Base-by-base conservation (phyloP, 1,140 invertebrate genomes). In the Epicauta chinensis region DNA sequence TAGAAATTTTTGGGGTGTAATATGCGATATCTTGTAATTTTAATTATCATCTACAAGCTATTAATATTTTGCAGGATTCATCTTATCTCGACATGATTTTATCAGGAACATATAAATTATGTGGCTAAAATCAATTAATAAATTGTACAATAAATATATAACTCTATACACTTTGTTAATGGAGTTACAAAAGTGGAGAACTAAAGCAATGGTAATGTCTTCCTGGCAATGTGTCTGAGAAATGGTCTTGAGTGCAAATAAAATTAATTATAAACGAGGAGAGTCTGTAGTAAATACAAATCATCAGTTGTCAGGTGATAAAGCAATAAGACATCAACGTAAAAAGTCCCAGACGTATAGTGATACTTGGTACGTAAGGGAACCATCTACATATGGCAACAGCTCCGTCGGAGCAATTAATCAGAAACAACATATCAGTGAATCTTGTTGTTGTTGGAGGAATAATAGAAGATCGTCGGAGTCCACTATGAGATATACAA, bases 351-450 rank as follows among this genome's bases (percentile, higher is more conserved):
- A 58, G 37, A 51, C 55, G 55, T 58, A 58, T 52, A 58, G 41
- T 16, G 44, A 53, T 44, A 45, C 55, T 58, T 58, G 55, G 55
- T 52, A 58, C 55, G 55, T 58, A 38, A 36, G 55, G 51, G 55
- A 58, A 48, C 30, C 51, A 38, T 36, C 41, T 15, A 39, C 42
- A 17, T 36, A 56, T 50, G 50, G 44, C 50, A 16, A 44, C 50
- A 43, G 14, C 30, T 31, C 31, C 30, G 13, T 35, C 23, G 23
- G 16, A 34, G 30, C 34, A 23, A 37, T 41, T 13, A 41, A 44
- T 42, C 43, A 44, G 52, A 50, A 53, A 39, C 15, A 52, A 17
- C 23, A 23, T 3, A 5, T 23, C 23, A 36, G 16, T 15, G 30
- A 46, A 30, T 53, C 44, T 29, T 58, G 55, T 16, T 41, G 44